Conservation (phyloP, 2,888 invertebrate species). For the Polyploca ridens region DNA sequence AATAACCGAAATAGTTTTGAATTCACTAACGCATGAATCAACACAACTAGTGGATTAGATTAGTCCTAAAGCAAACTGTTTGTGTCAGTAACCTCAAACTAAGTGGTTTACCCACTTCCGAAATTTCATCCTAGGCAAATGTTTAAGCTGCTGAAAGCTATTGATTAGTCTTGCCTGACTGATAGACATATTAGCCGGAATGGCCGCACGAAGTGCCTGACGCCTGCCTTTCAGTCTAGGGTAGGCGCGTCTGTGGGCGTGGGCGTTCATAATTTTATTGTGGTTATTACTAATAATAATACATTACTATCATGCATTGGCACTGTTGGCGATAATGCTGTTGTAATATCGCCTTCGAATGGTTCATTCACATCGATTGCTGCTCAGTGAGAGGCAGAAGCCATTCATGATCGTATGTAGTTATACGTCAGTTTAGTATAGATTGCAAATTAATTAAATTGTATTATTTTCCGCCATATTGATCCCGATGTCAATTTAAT, state of each 20-base stretch:
- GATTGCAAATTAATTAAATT: neutral
- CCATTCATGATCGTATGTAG: slow-evolving; percentile 39
- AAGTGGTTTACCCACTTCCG: slow-evolving; percentile 31
- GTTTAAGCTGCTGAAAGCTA: slow-evolving; percentile 58
- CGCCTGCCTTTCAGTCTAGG: slow-evolving; percentile 44
- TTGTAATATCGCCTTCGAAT: slow-evolving; percentile 40
- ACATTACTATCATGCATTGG: slow-evolving; percentile 29
- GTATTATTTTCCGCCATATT: neutral
- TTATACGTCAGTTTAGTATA: neutral
- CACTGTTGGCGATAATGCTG: slow-evolving; percentile 45
- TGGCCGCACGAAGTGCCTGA: slow-evolving; percentile 29
- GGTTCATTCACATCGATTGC: slow-evolving; percentile 55
- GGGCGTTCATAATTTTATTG: slow-evolving; percentile 50
- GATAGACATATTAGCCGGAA: slow-evolving; percentile 53
- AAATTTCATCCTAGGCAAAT: slow-evolving; percentile 49
- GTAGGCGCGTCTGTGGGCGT: slow-evolving; percentile 46
- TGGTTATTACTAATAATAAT: slow-evolving; percentile 47
- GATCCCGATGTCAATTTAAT: neutral
- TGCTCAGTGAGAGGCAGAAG: slow-evolving; percentile 29
- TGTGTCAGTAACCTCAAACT: slow-evolving; percentile 12
- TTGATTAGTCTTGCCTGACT: slow-evolving; percentile 65
- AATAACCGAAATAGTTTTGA: too few species aligned
- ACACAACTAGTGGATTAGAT: neutral
- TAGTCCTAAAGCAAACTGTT: slow-evolving; percentile 1
- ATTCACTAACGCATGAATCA: neutral